Conservation (phyloP, 2,113 vertebrate species). For the Mugil cephalus region DNA sequence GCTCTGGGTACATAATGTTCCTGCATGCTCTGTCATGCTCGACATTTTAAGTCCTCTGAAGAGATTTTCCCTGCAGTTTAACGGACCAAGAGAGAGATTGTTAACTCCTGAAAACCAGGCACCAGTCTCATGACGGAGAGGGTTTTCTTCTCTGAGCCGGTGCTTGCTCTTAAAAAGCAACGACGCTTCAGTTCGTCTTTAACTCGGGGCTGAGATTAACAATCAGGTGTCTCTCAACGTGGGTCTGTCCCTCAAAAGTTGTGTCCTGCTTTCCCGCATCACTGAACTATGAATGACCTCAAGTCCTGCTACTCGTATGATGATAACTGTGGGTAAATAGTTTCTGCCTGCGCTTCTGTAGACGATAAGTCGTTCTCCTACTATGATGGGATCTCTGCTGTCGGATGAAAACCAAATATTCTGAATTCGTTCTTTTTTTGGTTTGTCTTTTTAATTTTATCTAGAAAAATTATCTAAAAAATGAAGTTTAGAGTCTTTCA, state of each 20-base stretch:
- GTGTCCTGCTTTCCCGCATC: neutral
- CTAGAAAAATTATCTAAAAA: neutral
- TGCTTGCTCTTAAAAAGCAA: neutral
- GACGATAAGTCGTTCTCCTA: slow-evolving; percentile 5
- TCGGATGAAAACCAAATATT: slow-evolving; percentile 59
- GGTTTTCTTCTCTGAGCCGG: neutral
- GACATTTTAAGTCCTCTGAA: slow-evolving; percentile 34
- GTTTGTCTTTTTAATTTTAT: neutral
- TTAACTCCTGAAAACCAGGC: too few species aligned
- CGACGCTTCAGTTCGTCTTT: too few species aligned
- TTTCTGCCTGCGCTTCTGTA: slow-evolving; percentile 26
- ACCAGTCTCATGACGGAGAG: slow-evolving; percentile 3
- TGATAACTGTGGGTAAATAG: slow-evolving; percentile 35
- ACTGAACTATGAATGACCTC: neutral
- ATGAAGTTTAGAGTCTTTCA: slow-evolving; percentile 31
- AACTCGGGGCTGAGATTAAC: neutral
- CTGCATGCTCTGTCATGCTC: slow-evolving; percentile 75
- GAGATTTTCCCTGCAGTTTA: slow-evolving; percentile 37
- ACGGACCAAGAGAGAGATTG: too few species aligned
- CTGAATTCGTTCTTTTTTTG: neutral
- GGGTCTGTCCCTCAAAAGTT: neutral
- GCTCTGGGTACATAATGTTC: slow-evolving; percentile 65
- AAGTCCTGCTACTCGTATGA: slow-evolving; percentile 6
- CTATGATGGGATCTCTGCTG: slow-evolving; percentile 31
- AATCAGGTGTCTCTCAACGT: neutral